These are phyloP conservation scores for Philypnodon macrostomus DNA, from an alignment of 2,797 vertebrate species.

Conservation along the genomic window DNA sequence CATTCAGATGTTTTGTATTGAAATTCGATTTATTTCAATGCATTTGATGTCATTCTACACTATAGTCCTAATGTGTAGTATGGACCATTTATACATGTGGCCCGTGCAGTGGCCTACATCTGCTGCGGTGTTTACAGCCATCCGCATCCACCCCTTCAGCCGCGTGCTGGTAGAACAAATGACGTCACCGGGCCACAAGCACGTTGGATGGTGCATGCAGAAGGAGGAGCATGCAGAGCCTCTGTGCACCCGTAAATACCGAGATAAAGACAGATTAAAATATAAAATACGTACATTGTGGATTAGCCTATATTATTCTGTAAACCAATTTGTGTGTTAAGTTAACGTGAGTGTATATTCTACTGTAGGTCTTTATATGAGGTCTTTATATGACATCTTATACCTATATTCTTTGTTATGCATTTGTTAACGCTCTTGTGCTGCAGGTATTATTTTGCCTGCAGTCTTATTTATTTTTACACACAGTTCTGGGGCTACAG, in stretches of 20 bases:
- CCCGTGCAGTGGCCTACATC: constrained; percentile 39
- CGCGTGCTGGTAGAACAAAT: constrained; percentile 46
- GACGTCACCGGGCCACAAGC: constrained; percentile 48
- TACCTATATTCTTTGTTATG: background rate
- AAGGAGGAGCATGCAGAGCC: constrained; percentile 46
- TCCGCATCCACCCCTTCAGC: constrained; percentile 48
- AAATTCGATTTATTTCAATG: too few species aligned
- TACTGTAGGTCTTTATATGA: too few species aligned
- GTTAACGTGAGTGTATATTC: too few species aligned
- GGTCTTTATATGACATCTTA: too few species aligned
- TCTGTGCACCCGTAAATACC: constrained; percentile 47
- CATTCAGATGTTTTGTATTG: too few species aligned
- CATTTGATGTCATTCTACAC: too few species aligned
- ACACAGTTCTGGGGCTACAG: too few species aligned
- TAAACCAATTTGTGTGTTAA: too few species aligned
- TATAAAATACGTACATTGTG: background rate
- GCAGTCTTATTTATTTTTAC: too few species aligned
- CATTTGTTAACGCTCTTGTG: too few species aligned
- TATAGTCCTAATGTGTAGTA: background rate
- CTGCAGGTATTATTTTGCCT: too few species aligned
- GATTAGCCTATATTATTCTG: background rate
- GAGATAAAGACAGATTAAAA: background rate
- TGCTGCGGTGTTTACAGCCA: constrained; percentile 50
- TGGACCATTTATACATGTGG: constrained; percentile 1
- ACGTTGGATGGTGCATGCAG: constrained; percentile 67